A percentile compares a stretch with the other conserved stretches of the same genome.
Conservation (phyloP, 1,140 invertebrate species). For the Rhyacophila brunnea region DNA sequence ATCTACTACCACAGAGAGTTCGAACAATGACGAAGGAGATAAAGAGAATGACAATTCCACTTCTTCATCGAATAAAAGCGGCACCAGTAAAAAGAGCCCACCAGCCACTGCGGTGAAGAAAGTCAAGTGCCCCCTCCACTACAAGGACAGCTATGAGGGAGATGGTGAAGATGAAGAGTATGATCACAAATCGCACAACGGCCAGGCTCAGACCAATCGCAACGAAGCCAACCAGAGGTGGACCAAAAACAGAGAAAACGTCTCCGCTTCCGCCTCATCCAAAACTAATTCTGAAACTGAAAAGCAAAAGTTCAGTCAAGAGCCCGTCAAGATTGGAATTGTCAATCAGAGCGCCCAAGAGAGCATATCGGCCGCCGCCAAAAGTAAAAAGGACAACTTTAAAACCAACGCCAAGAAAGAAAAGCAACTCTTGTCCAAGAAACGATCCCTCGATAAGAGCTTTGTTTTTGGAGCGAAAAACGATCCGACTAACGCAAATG, state of each 20-base stretch:
- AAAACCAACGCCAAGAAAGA: conserved; percentile 27
- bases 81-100: conserved; percentile 15
- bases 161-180: conserved; percentile 36
- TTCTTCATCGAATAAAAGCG: conserved; percentile 24
- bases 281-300: conserved; percentile 19
- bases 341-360: conserved; percentile 7
- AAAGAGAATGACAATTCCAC: conserved; percentile 35
- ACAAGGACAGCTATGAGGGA: conserved; percentile 35
- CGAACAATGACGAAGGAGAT: conserved; percentile 34
- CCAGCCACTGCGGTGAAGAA: conserved; percentile 17
- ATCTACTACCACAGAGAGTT: conserved; percentile 34
- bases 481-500: conserved; percentile 6
- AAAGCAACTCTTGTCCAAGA: conserved; percentile 25
- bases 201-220: conserved; percentile 6
- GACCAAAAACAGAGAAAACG: conserved; percentile 31
- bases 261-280: conserved; percentile 3
- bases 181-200: conserved; percentile 29
- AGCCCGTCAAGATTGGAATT: too few species aligned
- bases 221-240: conserved; percentile 25
- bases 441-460: conserved; percentile 31
- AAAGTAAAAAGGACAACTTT: conserved; percentile 21
- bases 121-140: conserved; percentile 24
- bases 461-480: conserved; percentile 25
- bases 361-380: conserved; percentile 2
- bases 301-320: not conserved